These are phyloP conservation scores for Onychostoma macrolepis DNA, from an alignment of 2,113 vertebrate genomes.

Conservation along the genomic window DNA sequence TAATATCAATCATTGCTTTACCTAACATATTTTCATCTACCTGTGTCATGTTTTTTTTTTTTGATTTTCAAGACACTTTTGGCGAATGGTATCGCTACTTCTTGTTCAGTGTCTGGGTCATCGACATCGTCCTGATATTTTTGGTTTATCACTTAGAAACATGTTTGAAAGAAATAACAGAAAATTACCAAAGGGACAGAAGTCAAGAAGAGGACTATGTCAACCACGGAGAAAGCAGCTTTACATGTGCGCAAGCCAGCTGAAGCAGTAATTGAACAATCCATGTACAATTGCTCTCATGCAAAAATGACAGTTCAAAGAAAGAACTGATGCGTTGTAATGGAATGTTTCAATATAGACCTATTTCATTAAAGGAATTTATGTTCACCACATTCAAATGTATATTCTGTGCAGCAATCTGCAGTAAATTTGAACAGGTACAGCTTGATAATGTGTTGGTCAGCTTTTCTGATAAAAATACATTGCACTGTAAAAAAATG, in stretches of 20 bases:
- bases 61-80: neutral
- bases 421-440: neutral
- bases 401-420: neutral
- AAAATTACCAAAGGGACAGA: neutral
- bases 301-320: neutral
- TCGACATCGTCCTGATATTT: neutral
- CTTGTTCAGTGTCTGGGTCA: conserved; percentile 20
- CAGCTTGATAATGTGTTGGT: neutral
- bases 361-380: neutral
- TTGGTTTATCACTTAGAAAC: neutral
- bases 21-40: neutral
- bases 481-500: neutral
- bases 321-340: neutral
- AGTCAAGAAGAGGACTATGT: neutral
- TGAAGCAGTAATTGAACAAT: neutral
- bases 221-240: neutral
- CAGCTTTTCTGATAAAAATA: neutral
- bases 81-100: neutral
- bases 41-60: neutral
- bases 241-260: neutral
- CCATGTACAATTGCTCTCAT: neutral
- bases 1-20: neutral
- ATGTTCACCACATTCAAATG: neutral
- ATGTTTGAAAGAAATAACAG: neutral
- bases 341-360: neutral